Conservation (phyloP, 2,113 vertebrate species). For the Platichthys stellatus region DNA sequence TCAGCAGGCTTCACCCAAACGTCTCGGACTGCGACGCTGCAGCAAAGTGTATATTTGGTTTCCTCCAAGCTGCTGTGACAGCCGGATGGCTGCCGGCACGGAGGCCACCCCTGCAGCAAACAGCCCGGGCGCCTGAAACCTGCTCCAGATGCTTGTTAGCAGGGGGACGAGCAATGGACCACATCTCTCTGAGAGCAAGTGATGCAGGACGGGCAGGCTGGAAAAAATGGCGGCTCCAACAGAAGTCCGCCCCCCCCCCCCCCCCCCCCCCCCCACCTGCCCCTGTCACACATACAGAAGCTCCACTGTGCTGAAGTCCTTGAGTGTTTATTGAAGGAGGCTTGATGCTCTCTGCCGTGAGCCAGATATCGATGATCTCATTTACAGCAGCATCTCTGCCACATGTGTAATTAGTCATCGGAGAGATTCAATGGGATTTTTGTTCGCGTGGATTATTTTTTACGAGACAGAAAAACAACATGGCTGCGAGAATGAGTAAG, state of each 20-base stretch:
- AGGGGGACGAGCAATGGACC: conserved; percentile 52
- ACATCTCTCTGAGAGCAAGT: conserved; percentile 40
- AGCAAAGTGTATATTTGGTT: conserved; percentile 60
- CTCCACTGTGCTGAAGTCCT: conserved; percentile 49
- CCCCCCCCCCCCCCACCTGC: neutral
- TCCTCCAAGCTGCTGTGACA: conserved; percentile 51
- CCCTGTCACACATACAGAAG: conserved; percentile 50
- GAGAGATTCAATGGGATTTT: conserved; percentile 54
- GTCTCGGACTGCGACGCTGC: conserved; percentile 17
- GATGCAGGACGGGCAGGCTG: conserved; percentile 41
- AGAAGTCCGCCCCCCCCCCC: neutral
- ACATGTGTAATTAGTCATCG: conserved; percentile 59
- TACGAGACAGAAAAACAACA: conserved; percentile 40
- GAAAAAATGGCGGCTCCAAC: conserved; percentile 44
- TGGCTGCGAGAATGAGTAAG: conserved; percentile 61
- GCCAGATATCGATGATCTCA: conserved; percentile 65
- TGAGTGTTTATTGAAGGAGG: conserved; percentile 41
- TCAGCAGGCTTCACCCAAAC: conserved; percentile 51
- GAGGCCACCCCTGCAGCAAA: conserved; percentile 64
- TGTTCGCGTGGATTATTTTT: conserved; percentile 41
- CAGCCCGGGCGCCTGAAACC: conserved; percentile 60
- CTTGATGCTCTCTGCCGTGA: conserved; percentile 26
- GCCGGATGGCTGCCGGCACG: conserved; percentile 30
- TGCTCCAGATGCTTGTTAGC: conserved; percentile 59
- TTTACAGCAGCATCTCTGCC: conserved; percentile 48